Evolutionary conservation across 2,113 vertebrate species (phyloP), one percentile per base, ranked within the genome.

Genomic region (Corydoras maculifer): DNA sequence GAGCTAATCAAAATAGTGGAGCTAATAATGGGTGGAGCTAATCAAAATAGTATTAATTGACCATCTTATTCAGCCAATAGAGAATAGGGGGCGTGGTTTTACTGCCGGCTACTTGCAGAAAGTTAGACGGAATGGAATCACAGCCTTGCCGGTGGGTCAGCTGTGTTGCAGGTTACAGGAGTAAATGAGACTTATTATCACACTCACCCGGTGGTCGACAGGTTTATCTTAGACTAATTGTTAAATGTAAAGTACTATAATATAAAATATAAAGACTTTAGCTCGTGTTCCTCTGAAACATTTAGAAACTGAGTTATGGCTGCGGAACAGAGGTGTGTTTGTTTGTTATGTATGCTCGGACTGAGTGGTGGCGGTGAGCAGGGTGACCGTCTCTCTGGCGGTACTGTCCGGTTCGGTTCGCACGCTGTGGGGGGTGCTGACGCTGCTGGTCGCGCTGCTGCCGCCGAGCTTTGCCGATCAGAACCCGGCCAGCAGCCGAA

Each of bases 351-450:
- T 80, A 93, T 93, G 91, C 84, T 93, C 81, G 75, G 85, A 62
- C 86, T 93, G 79, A 92, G 92, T 93, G 86, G 89, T 93, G 84
- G 91, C 88, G 87, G 89, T 93, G 78, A 93, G 92, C 83, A 86
- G 89, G 57, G 65, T 92, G 74, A 93, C 92, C 62, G 69, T 84
- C 62, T 94, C 92, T 68, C 87, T 93, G 80, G 90, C 91, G 78
- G 92, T 94, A 91, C 88, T 93, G 7, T 92, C 92, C 30, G 92
- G 93, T 85, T 94, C 92, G 63, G 92, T 93, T 84, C 91, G 92
- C 87, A 92, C 92, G 92, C 87, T 94, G 72, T 93, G 92, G 74
- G 92, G 93, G 78, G 92, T 93, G 78, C 88, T 94, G 83, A 90
- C 92, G 15, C 87, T 93, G 78, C 77, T 89, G 65, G 91, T 93